phyloP scores from a whole-genome alignment of 30 jellyfish, hydroid and myxozoan genomes.

The Turritopsis rubra region DNA sequence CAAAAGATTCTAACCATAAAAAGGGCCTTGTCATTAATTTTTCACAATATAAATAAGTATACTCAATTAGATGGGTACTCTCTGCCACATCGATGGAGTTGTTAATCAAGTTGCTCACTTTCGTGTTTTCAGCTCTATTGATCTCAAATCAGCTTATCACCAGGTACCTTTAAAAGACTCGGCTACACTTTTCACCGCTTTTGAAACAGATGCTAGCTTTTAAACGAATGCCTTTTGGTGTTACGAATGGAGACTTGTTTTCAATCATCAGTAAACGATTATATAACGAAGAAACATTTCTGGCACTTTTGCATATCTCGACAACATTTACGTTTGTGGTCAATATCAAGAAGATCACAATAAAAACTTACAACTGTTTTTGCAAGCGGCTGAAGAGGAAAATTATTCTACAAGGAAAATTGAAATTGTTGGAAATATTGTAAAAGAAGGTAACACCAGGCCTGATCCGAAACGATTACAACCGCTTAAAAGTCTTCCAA shows the following conservation, averaged over 20 bases:
- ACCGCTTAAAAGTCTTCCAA: conserved; percentile 45
- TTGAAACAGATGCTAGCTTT: conserved; percentile 31
- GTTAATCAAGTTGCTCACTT: conserved; percentile 31
- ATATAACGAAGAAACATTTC: conserved; percentile 23
- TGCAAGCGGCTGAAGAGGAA: conserved; percentile 15
- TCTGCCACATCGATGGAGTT: conserved; percentile 10
- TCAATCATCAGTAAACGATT: conserved; percentile 25
- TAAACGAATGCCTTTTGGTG: conserved; percentile 39
- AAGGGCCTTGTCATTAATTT: conserved; percentile 31
- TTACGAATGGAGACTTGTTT: conserved; percentile 48
- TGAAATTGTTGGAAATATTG: conserved; percentile 6
- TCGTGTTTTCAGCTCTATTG: conserved; percentile 16
- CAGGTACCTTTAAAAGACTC: conserved; percentile 4
- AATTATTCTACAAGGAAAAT: conserved; percentile 25
- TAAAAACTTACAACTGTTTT: conserved; percentile 1
- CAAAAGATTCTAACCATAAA: conserved; percentile 17
- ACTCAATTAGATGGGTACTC: conserved; percentile 59
- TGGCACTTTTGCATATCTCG: conserved; percentile 43
- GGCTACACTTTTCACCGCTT: conserved; percentile 40
- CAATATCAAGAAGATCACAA: conserved; percentile 31
- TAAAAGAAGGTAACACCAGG: conserved; percentile 5
- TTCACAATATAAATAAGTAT: conserved; percentile 31
- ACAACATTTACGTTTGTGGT: conserved; percentile 45
- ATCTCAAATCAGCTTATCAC: conserved; percentile 43
- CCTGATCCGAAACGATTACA: conserved; percentile 46